These are phyloP conservation scores for Chloromyia formosa DNA, from an alignment of 2,888 invertebrate genomes.

Conservation along the genomic window DNA sequence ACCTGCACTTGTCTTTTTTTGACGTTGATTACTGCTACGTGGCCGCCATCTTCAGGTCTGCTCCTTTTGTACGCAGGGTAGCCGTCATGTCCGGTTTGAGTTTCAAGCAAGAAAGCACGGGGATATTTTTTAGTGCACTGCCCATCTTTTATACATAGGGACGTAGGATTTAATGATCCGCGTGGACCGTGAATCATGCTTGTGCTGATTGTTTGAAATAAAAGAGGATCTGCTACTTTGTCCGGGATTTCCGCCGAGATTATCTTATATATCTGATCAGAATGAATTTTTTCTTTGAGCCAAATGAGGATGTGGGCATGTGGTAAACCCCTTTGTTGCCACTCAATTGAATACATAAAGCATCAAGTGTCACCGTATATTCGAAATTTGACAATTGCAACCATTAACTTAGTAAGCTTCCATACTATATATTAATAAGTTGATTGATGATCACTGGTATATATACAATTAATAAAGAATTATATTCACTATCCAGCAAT, in stretches of 20 bases:
- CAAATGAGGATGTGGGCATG: constrained; percentile 56
- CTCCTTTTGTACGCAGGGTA: constrained; percentile 58
- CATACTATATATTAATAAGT: no score
- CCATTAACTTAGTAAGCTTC: no score
- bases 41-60: constrained; percentile 52
- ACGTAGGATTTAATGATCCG: constrained; percentile 52
- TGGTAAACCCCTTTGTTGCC: constrained; percentile 58
- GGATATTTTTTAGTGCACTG: constrained; percentile 59
- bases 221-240: constrained; percentile 46
- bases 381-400: no score
- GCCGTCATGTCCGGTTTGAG: constrained; percentile 56
- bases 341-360: constrained; percentile 54
- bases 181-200: constrained; percentile 60
- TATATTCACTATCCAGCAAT: no score
- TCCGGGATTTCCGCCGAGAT: constrained; percentile 54
- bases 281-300: constrained; percentile 55
- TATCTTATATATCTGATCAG: constrained; percentile 55
- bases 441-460: no score
- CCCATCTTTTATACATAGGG: constrained; percentile 57
- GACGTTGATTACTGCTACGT: constrained; percentile 46
- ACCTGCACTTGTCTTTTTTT: constrained; percentile 47
- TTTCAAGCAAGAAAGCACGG: constrained; percentile 53
- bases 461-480: no score
- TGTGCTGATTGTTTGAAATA: constrained; percentile 53
- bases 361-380: no score